Percentiles rank a stretch among this genome's conserved stretches.
These are phyloP conservation scores for Heliothis virescens DNA, from an alignment of 1,140 invertebrate genomes.

Conservation along the genomic window DNA sequence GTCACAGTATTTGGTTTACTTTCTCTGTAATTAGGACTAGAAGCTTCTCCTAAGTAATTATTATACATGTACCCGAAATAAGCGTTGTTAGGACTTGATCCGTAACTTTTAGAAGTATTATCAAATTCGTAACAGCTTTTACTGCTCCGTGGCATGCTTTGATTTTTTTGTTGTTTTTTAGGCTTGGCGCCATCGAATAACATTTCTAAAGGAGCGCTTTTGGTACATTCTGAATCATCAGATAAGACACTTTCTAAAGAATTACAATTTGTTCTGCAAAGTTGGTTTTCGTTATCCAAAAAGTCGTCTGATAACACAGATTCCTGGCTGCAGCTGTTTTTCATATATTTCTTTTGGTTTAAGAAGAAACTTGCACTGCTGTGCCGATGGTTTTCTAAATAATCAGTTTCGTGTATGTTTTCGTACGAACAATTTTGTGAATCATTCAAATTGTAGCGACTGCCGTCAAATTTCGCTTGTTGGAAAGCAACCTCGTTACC, in stretches of 20 bases:
- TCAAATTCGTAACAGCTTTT: slow-evolving; percentile 86
- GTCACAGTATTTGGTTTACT: neutral
- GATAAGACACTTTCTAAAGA: slow-evolving; percentile 93
- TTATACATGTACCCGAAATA: slow-evolving; percentile 83
- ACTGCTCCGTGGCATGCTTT: slow-evolving; percentile 77
- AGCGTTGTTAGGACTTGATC: slow-evolving; percentile 87
- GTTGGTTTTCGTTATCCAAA: slow-evolving; percentile 87
- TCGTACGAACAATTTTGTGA: slow-evolving; percentile 84
- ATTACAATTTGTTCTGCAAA: slow-evolving; percentile 88
- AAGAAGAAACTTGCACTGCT: slow-evolving; percentile 89
- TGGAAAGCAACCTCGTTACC: slow-evolving; percentile 84
- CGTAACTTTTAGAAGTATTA: slow-evolving; percentile 87
- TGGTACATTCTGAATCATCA: slow-evolving; percentile 92
- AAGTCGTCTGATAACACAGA: slow-evolving; percentile 91
- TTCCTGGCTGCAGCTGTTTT: slow-evolving; percentile 89
- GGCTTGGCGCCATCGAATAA: slow-evolving; percentile 86
- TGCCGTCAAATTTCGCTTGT: slow-evolving; percentile 81
- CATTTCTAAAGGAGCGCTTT: slow-evolving; percentile 91
- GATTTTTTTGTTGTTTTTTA: slow-evolving; percentile 68
- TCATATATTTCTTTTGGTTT: slow-evolving; percentile 87
- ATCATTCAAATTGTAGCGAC: slow-evolving; percentile 81
- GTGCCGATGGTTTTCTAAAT: slow-evolving; percentile 86
- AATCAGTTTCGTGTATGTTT: slow-evolving; percentile 80
- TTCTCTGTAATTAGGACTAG: slow-evolving; percentile 69
- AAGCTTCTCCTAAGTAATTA: slow-evolving; percentile 73